phyloP scores from a whole-genome alignment of 2,888 invertebrate species.

The Pristionchus entomophagus region DNA sequence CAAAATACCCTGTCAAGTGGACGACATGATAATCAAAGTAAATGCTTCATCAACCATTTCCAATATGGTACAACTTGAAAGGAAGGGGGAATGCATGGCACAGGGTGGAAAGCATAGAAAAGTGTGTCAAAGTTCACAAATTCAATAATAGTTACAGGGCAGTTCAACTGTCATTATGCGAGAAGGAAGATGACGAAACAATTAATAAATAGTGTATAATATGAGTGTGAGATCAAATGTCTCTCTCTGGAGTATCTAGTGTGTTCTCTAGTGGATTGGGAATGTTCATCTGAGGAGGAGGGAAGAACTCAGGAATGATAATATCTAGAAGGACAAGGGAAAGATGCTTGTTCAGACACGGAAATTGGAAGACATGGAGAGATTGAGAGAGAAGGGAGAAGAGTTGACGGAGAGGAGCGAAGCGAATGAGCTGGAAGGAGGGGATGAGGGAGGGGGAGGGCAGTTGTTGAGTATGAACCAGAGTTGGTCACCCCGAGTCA shows the following conservation, averaged over 20 bases:
- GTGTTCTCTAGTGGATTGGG: constrained; percentile 23
- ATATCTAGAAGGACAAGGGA: constrained; percentile 86
- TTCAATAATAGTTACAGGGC: too few relatives aligned
- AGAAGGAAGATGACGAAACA: background rate
- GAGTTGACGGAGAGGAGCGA: constrained; percentile 53
- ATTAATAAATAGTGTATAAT: background rate
- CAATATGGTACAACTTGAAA: background rate
- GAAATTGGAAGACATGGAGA: constrained; percentile 78
- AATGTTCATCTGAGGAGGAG: background rate
- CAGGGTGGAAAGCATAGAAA: too few relatives aligned
- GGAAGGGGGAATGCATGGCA: background rate
- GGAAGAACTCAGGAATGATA: constrained; percentile 7
- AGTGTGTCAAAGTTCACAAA: background rate
- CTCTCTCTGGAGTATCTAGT: background rate
- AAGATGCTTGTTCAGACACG: constrained; percentile 82
- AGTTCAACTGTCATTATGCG: background rate
- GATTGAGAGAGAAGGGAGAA: constrained; percentile 52
- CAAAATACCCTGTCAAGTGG: background rate
- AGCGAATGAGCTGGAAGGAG: constrained; percentile 53
- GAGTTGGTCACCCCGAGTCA: too few relatives aligned
- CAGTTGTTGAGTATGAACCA: too few relatives aligned
- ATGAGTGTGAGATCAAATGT: background rate
- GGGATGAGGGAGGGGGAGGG: background rate
- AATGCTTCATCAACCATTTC: background rate
- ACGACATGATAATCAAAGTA: background rate